phyloP scores from a whole-genome alignment of 2,113 vertebrate genomes.

The Anarrhichthys ocellatus region DNA sequence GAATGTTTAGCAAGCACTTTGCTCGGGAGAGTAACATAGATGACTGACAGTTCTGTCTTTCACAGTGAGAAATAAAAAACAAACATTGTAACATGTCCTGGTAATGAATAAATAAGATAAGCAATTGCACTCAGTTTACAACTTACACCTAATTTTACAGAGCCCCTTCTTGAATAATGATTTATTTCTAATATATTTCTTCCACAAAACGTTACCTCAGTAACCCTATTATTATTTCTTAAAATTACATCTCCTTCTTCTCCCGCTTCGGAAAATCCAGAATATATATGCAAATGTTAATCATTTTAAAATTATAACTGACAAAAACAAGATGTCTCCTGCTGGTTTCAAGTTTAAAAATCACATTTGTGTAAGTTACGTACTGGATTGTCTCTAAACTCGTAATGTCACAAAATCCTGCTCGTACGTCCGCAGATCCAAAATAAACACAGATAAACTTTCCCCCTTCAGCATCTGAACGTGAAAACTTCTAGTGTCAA shows the following conservation, averaged over 20 bases:
- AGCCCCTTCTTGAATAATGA: neutral
- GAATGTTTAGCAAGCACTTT: neutral
- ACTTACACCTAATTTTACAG: neutral
- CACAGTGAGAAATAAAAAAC: neutral
- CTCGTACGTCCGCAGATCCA: neutral
- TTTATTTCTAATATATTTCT: neutral
- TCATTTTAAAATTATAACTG: neutral
- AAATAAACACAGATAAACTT: neutral
- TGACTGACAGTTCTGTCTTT: conserved; percentile 11
- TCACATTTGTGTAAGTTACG: neutral
- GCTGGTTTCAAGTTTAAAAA: neutral
- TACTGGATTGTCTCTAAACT: neutral
- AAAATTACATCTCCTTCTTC: neutral
- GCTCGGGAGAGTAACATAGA: neutral
- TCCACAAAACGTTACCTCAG: too few relatives aligned
- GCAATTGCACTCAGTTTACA: neutral
- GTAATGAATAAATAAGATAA: neutral
- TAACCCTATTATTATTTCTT: too few relatives aligned
- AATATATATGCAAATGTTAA: neutral
- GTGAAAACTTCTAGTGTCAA: neutral
- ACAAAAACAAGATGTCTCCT: neutral
- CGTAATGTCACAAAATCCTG: neutral
- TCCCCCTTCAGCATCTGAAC: neutral
- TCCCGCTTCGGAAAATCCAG: neutral
- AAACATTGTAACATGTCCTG: neutral